Evolutionary conservation across 2,113 vertebrate species (phyloP), one percentile per base, ranked within the genome.

Genomic region (Perca fluviatilis): DNA sequence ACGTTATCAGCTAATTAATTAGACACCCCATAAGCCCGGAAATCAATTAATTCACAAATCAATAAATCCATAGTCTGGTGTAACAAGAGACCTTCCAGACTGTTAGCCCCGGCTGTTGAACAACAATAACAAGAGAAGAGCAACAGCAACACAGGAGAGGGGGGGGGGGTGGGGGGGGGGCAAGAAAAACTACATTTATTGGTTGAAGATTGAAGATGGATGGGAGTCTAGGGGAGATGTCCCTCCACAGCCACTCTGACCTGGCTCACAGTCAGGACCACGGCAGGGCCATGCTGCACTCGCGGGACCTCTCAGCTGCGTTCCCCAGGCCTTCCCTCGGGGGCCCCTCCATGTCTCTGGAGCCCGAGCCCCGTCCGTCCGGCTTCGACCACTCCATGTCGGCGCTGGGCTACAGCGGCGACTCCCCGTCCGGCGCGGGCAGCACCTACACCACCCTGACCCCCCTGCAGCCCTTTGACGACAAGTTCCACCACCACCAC

Each of bases 391-490:
- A 92, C 91, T 94, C 92, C 93, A 95, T 95, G 93, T 93, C 96
- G 0, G 94, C 95, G 0, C 86, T 97, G 58, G 96, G 96, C 57
- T 96, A 96, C 74, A 94, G 95, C 1, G 95, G 95, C n/a, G 96
- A 97, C 75, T 95, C 95, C 18, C 95, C 96, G 12, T 93, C 93
- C 51, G 87, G 92, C 75, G 87, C 94, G 1, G 93, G 95, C 50
- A 95, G 92, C 91, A 96, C 96, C 80, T 97, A 97, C 88, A 96
- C 96, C 86, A 96, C 96, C 2, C 80, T 97, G 86, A 96, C 96
- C 0, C 95, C 96, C 0, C 79, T 96, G 61, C 96, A 96, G 90
- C 96, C 96, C 0, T 95, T 96, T 9, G 95, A 96, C 0, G 96
- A 96, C 88, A 96, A 96, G 90, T 96, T 96, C 89, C 95, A 95